phyloP scores from a whole-genome alignment of 2,797 vertebrate species.

The Diplodus sargus region DNA sequence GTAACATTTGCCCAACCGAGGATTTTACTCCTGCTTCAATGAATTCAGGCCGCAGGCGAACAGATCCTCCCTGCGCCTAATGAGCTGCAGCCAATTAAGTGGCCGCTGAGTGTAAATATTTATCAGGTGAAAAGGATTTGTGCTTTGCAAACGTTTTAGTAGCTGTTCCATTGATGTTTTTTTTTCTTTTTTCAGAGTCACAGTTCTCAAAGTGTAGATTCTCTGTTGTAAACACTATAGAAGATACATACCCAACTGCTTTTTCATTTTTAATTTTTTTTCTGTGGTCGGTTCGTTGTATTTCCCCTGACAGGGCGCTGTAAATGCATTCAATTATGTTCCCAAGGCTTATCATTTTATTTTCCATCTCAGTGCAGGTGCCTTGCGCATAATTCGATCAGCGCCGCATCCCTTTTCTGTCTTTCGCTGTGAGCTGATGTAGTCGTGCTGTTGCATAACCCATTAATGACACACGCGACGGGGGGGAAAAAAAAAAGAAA shows the following conservation, averaged over 20 bases:
- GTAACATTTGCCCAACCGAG: constrained; percentile 25
- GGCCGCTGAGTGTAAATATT: constrained; percentile 42
- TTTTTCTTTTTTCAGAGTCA: constrained; percentile 12
- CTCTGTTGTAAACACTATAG: constrained; percentile 40
- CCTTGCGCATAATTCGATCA: constrained; percentile 43
- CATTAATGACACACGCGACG: constrained; percentile 13
- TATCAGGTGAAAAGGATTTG: constrained; percentile 49
- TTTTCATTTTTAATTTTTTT: background rate
- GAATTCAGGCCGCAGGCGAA: constrained; percentile 24
- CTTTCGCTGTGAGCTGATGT: constrained; percentile 40
- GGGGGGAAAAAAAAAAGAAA: background rate
- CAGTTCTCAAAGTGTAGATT: constrained; percentile 30
- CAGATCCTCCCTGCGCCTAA: constrained; percentile 28
- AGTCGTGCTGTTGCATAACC: constrained; percentile 52
- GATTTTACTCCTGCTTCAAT: constrained; percentile 43
- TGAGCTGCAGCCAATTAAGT: constrained; percentile 36
- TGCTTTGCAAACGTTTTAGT: constrained; percentile 54
- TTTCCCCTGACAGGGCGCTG: constrained; percentile 16
- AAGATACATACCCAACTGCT: background rate
- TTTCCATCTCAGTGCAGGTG: constrained; percentile 44
- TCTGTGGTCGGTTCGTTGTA: constrained; percentile 3
- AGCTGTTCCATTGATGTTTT: constrained; percentile 19
- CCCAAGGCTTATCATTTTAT: constrained; percentile 35
- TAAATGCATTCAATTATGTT: constrained; percentile 56
- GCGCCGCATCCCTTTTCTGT: constrained; percentile 23